Base-by-base conservation (phyloP, 2,113 vertebrate genomes). In the Panthera uncia region DNA sequence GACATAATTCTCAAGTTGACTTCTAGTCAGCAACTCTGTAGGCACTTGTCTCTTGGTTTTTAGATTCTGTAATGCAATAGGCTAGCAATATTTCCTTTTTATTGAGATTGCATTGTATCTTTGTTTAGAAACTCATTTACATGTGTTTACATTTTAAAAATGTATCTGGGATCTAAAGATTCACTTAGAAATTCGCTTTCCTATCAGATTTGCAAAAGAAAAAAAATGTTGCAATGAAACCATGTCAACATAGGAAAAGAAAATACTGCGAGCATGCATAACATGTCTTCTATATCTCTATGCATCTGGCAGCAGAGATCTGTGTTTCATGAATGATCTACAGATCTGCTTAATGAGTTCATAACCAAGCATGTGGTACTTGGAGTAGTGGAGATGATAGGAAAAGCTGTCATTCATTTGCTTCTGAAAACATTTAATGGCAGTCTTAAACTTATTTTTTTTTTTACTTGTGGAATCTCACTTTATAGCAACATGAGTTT, bases 401-500 rank as follows among this genome's bases (percentile, higher is more conserved):
- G 68, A n/a, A 94, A 93, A 52, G 57, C 65, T 66, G 6, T 83
- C 45, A 6, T 91, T 74, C 82, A 63, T 80, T 85, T 79, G 50
- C 7, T 97, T 86, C 79, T 55, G 48, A 57, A 90, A 95, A 90
- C 31, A 73, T 71, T 78, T 78, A 48, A 57, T 31, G 13, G 65
- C 38, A 29, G 19, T 73, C 80, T 68, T 81, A 73, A 87, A 82
- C 31, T 36, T n/a, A 63, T 31, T 55, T 92, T 55, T 94, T 94
- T 95, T 95, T 71, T 55, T 33, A 55, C 45, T 69, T 74, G 78
- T 29, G 33, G 13, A 65, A 55, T 95, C 92, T 83, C n/a, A 78
- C 87, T 91, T 85, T 33, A 57, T 84, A n/a, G 65, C 84, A 97
- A 29, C 21, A 25, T 66, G 45, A 84, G 33, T 94, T 96, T 90